phyloP scores from a whole-genome alignment of 2,113 vertebrate species.

The Rhinopithecus roxellana region DNA sequence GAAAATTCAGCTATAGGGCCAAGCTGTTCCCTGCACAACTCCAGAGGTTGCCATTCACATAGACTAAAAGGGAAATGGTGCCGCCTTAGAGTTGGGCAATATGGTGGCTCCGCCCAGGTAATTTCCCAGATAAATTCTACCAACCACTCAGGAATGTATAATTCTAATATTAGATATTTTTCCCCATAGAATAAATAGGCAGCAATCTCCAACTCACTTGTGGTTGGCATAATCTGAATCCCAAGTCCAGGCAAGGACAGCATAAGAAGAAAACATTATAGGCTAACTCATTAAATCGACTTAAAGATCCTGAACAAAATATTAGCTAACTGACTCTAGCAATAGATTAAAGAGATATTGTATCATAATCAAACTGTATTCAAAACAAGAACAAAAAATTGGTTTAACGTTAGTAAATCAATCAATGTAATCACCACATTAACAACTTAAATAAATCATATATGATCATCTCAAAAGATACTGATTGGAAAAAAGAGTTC shows the following conservation, averaged over 20 bases:
- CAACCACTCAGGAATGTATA: not conserved
- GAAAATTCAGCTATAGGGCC: not conserved
- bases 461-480: not conserved
- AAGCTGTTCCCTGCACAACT: not conserved
- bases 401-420: not conserved
- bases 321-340: not conserved
- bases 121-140: not conserved
- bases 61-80: not conserved
- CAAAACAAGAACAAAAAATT: not conserved
- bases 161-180: not conserved
- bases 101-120: not conserved
- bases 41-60: not conserved
- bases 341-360: not conserved
- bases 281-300: not conserved
- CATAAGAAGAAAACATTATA: not conserved
- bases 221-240: not conserved
- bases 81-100: not conserved
- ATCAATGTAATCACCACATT: not conserved
- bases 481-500: not conserved
- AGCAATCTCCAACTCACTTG: not conserved
- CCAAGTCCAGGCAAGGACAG: not conserved
- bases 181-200: not conserved
- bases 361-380: not conserved
- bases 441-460: not conserved
- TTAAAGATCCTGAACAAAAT: not conserved